A percentile compares a stretch with the other conserved stretches of the same genome.
These are phyloP conservation scores for Heterohyrax brucei DNA, from an alignment of 2,797 vertebrate genomes.

Conservation along the genomic window DNA sequence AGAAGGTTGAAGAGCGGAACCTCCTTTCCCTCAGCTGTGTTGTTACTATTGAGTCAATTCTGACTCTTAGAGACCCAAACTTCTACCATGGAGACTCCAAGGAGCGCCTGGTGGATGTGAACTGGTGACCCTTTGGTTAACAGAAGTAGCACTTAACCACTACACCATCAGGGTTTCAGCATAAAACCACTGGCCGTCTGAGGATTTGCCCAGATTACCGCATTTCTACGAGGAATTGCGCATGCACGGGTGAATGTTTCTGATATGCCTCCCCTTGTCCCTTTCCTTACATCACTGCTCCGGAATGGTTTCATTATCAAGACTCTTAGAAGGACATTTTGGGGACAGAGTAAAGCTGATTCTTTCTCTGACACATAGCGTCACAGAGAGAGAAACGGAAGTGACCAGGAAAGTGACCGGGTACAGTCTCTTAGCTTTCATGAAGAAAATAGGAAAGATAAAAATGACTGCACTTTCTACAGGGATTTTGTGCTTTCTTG, in stretches of 20 bases:
- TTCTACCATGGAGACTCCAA: too few species aligned
- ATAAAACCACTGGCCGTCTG: too few species aligned
- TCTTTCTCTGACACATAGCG: background rate
- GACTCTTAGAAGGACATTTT: background rate
- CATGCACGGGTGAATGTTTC: too few species aligned
- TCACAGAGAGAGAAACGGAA: background rate
- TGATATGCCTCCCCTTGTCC: too few species aligned
- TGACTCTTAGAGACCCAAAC: too few species aligned
- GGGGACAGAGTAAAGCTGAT: background rate
- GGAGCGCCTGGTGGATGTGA: too few species aligned
- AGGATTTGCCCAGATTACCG: background rate
- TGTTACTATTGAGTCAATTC: too few species aligned
- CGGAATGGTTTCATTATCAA: background rate
- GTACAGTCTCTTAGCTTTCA: background rate
- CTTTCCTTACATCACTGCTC: background rate
- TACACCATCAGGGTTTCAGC: too few species aligned
- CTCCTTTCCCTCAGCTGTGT: too few species aligned
- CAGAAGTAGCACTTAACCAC: too few species aligned
- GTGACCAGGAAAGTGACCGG: background rate
- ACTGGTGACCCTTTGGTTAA: too few species aligned
- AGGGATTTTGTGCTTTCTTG: background rate
- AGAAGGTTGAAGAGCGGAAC: background rate
- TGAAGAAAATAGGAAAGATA: background rate
- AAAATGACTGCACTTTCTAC: background rate
- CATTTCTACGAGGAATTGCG: background rate